A percentile compares a stretch with the other conserved stretches of the same genome.
Evolutionary conservation across 37 sponge, comb jelly and placozoan species (phyloP).

Genomic region (Mnemiopsis leidyi): DNA sequence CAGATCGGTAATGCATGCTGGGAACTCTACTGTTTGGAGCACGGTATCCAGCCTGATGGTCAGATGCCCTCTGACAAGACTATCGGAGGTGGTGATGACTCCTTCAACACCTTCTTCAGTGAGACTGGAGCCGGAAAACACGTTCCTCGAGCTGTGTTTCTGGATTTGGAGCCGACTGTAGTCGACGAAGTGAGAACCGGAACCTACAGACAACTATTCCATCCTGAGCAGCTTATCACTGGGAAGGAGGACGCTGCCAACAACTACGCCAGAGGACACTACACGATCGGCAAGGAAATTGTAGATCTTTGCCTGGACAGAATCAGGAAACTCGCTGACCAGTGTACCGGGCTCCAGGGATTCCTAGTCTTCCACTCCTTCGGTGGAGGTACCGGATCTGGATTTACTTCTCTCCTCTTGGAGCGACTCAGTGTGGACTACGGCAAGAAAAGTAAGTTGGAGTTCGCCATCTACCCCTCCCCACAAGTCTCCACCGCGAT

Average conservation of each 20-base stretch:
- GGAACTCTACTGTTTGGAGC: conserved; percentile 73
- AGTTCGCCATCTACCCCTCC: conserved; percentile 67
- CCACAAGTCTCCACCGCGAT: conserved; percentile 66
- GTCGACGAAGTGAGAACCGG: conserved; percentile 89
- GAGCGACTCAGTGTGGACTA: conserved; percentile 66
- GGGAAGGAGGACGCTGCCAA: conserved; percentile 93
- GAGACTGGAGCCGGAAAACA: conserved; percentile 92
- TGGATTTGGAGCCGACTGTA: conserved; percentile 96
- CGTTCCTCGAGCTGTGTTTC: conserved; percentile 92
- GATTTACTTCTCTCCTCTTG: conserved; percentile 70
- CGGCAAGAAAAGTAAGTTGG: conserved; percentile 67
- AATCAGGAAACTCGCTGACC: conserved; percentile 76
- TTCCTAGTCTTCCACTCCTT: conserved; percentile 74
- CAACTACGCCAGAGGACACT: conserved; percentile 91
- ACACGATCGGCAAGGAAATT: conserved; percentile 82
- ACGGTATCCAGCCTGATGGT: conserved; percentile 69
- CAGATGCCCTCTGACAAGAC: conserved; percentile 69
- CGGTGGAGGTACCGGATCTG: conserved; percentile 73
- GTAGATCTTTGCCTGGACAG: conserved; percentile 78
- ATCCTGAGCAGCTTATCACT: conserved; percentile 87
- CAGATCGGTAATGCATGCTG: conserved; percentile 86
- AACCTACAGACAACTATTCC: conserved; percentile 88
- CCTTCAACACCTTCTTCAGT: conserved; percentile 77
- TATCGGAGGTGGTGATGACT: conserved; percentile 69
- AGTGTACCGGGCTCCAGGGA: conserved; percentile 70